phyloP scores from a whole-genome alignment of 2,113 vertebrate genomes.

The Dasyurus viverrinus region DNA sequence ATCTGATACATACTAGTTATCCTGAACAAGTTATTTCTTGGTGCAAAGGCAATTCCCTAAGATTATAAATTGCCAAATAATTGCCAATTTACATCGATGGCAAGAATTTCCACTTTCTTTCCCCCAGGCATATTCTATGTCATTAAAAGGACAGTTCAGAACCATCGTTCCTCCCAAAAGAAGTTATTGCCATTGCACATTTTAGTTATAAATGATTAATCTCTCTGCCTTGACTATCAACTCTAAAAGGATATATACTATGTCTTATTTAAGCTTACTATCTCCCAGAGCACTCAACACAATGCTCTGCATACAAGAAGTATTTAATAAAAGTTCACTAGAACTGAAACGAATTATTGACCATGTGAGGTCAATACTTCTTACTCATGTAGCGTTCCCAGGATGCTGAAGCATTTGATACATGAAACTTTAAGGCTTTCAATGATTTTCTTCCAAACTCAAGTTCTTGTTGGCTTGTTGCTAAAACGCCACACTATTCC shows the following conservation, averaged over 20 bases:
- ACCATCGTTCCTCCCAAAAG: background rate
- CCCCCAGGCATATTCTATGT: background rate
- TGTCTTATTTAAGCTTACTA: background rate
- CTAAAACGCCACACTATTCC: background rate
- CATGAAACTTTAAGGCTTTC: conserved; percentile 54
- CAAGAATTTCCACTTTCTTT: background rate
- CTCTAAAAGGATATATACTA: background rate
- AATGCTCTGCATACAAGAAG: background rate
- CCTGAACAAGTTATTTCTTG: background rate
- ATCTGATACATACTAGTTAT: no score
- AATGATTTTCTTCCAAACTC: background rate
- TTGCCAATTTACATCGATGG: background rate
- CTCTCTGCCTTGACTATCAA: background rate
- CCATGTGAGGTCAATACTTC: background rate
- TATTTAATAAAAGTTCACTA: background rate
- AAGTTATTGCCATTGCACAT: background rate
- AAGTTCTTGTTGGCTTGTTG: background rate
- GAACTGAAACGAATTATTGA: background rate
- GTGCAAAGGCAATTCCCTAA: background rate
- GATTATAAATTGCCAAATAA: background rate
- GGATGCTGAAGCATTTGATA: conserved; percentile 19
- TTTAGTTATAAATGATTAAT: no score
- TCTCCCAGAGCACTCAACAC: background rate
- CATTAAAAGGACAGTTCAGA: background rate
- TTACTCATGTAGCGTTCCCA: background rate